These are phyloP conservation scores for Rhadina sibilatrix DNA, from an alignment of 2,113 vertebrate species.

Conservation along the genomic window DNA sequence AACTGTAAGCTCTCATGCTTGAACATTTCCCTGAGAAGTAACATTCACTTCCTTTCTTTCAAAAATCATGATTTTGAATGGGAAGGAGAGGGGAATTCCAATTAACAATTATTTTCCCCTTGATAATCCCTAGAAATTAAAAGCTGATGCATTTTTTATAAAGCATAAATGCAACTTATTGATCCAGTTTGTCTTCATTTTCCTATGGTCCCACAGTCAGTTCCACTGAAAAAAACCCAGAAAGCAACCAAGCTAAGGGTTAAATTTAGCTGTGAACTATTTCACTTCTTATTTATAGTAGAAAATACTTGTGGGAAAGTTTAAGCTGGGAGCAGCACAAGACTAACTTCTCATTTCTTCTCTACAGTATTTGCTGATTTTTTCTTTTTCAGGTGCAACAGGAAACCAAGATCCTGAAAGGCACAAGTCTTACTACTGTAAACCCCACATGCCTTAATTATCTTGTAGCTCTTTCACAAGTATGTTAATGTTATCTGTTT, in stretches of 20 bases:
- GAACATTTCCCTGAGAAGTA: not conserved
- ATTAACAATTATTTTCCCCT: not conserved
- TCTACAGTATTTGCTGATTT: constrained; percentile 18
- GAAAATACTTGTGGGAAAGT: constrained; percentile 60
- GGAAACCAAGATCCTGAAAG: constrained; percentile 42
- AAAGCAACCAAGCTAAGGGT: constrained; percentile 7
- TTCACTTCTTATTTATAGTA: constrained; percentile 59
- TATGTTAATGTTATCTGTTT: constrained; percentile 45
- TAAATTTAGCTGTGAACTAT: constrained; percentile 52
- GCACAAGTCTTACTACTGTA: not conserved
- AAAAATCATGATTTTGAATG: not conserved
- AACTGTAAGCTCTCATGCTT: not conserved
- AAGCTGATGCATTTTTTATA: not conserved
- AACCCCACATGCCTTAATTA: not conserved
- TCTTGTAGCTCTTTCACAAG: constrained; percentile 29
- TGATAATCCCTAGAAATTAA: not conserved
- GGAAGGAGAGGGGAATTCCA: not conserved
- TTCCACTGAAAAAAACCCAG: not conserved
- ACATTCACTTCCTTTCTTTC: constrained; percentile 21
- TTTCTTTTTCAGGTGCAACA: constrained; percentile 32
- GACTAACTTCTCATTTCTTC: constrained; percentile 44
- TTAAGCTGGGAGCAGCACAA: constrained; percentile 35
- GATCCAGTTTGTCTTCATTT: not conserved
- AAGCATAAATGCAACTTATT: not conserved
- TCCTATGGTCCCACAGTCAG: not conserved